Percentiles rank a stretch among this genome's conserved stretches.
phyloP scores from a whole-genome alignment of 2,888 invertebrate genomes.

The Helobdella robusta region DNA sequence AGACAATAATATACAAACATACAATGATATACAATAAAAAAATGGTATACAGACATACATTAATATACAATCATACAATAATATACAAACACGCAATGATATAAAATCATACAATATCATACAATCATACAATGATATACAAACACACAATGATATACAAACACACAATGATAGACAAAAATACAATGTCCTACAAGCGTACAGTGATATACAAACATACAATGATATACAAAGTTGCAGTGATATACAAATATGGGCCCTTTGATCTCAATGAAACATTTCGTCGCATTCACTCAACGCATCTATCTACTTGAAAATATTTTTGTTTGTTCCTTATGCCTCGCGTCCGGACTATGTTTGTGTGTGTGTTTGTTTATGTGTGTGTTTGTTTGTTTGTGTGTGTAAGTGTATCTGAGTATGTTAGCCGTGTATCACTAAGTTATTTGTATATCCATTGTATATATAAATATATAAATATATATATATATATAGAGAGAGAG shows the following conservation, averaged over 20 bases:
- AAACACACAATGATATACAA: neutral
- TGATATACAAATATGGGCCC: slow-evolving; percentile 17
- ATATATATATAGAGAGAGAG: too few relatives aligned
- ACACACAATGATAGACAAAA: neutral
- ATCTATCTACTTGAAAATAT: too few relatives aligned
- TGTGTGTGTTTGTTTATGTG: too few relatives aligned
- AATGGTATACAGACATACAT: slow-evolving; percentile 15
- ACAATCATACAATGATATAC: neutral
- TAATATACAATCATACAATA: slow-evolving; percentile 18
- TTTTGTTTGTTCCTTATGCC: too few relatives aligned
- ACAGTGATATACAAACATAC: slow-evolving; percentile 14
- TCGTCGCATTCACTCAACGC: too few relatives aligned
- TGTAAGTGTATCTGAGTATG: too few relatives aligned
- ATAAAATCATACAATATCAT: neutral
- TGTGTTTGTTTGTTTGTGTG: too few relatives aligned
- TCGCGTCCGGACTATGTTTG: too few relatives aligned
- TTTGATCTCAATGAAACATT: too few relatives aligned
- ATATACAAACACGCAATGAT: slow-evolving; percentile 11
- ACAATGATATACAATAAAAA: neutral
- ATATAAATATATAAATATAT: too few relatives aligned
- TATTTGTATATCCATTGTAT: too few relatives aligned
- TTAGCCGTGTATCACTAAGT: too few relatives aligned
- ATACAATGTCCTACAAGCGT: neutral
- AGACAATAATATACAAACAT: neutral
- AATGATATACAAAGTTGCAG: slow-evolving; percentile 20